Conservation (phyloP, 2,888 invertebrate species). For the Chesias legatella region DNA sequence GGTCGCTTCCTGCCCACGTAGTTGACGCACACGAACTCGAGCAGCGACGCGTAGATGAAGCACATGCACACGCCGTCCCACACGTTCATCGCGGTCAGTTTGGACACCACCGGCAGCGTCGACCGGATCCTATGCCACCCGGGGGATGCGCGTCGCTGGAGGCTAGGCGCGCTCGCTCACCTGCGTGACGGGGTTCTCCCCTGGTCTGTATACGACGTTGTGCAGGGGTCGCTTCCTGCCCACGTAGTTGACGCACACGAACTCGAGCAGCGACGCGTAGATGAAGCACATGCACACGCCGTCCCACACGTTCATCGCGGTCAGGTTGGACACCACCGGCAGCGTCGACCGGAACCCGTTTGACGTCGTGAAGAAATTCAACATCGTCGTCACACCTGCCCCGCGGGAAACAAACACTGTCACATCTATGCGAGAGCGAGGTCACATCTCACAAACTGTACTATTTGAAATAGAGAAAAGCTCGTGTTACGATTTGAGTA, state of each 20-base stretch:
- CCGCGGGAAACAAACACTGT: too few relatives aligned
- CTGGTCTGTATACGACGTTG: slow-evolving; percentile 93
- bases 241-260: slow-evolving; percentile 97
- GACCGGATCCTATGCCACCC: too few relatives aligned
- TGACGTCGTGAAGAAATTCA: slow-evolving; percentile 98
- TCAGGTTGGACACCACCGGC: slow-evolving; percentile 95
- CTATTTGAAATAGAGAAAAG: too few relatives aligned
- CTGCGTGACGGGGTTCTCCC: slow-evolving; percentile 95
- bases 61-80: too few relatives aligned
- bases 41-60: too few relatives aligned
- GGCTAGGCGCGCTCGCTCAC: slow-evolving; percentile 82
- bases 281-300: slow-evolving; percentile 98
- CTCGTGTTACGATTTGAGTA: too few relatives aligned
- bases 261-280: slow-evolving; percentile 95
- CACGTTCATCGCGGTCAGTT: too few relatives aligned
- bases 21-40: too few relatives aligned
- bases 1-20: too few relatives aligned
- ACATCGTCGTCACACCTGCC: slow-evolving; percentile 96
- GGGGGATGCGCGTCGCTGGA: slow-evolving; percentile 2
- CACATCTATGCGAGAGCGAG: too few relatives aligned
- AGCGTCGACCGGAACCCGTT: slow-evolving; percentile 95
- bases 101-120: too few relatives aligned
- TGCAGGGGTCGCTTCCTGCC: slow-evolving; percentile 93
- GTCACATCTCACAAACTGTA: too few relatives aligned
- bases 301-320: slow-evolving; percentile 98